A percentile compares a stretch with the other conserved stretches of the same genome.
These are phyloP conservation scores for Himalopsyche kuldschensis DNA, from an alignment of 2,888 invertebrate genomes.

Conservation along the genomic window DNA sequence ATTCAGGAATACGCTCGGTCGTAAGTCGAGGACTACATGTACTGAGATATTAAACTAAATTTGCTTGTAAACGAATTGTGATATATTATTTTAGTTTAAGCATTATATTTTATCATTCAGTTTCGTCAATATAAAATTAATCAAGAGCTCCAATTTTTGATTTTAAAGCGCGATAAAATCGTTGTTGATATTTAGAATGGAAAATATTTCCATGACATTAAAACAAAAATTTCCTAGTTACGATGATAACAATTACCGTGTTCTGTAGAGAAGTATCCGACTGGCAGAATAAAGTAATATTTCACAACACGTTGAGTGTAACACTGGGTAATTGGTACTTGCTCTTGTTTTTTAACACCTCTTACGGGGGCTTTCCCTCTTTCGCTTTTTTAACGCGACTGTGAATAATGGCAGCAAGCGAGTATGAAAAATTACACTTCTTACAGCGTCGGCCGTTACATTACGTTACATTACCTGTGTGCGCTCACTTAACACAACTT, in stretches of 20 bases:
- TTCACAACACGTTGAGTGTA: constrained; percentile 26
- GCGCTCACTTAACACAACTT: constrained; percentile 8
- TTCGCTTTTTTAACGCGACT: constrained; percentile 33
- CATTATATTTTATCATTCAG: too few species aligned
- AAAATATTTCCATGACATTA: background rate
- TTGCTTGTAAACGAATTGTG: too few species aligned
- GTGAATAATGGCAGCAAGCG: constrained; percentile 35
- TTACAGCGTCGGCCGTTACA: constrained; percentile 19
- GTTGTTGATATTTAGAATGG: background rate
- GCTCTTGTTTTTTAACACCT: constrained; percentile 36
- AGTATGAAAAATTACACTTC: constrained; percentile 39
- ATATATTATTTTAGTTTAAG: too few species aligned
- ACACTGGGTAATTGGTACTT: constrained; percentile 33
- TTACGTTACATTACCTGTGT: constrained; percentile 15
- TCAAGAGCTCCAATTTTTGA: too few species aligned
- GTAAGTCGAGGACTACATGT: too few species aligned
- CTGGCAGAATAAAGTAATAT: constrained; percentile 22
- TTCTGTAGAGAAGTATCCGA: background rate
- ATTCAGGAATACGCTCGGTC: too few species aligned
- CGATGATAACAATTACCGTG: background rate
- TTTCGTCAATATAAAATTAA: too few species aligned
- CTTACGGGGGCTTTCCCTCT: constrained; percentile 10
- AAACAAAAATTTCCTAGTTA: background rate
- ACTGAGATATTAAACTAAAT: too few species aligned
- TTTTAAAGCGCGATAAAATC: background rate